Evolutionary conservation across 1,140 invertebrate species (phyloP).

Genomic region (Temnothorax curvispinosus): DNA sequence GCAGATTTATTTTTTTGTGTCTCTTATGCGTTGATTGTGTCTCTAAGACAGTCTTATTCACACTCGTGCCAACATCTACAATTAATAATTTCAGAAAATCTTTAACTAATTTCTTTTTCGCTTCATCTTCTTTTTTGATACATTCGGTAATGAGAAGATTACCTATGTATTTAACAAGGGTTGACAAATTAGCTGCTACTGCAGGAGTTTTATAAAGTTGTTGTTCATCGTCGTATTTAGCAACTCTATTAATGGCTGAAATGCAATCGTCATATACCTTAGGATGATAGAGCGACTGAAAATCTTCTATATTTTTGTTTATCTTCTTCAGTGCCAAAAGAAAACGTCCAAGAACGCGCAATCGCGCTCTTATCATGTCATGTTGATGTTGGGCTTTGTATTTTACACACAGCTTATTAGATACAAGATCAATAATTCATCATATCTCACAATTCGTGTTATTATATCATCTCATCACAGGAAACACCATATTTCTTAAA

Average conservation of each 20-base stretch:
- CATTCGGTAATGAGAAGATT: background rate
- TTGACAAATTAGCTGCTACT: background rate
- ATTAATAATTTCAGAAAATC: background rate
- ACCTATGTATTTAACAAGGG: constrained; percentile 1
- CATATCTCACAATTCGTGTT: constrained; percentile 12
- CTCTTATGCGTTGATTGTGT: background rate
- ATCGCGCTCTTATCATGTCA: background rate
- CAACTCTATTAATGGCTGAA: background rate
- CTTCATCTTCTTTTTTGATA: background rate
- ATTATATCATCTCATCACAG: background rate
- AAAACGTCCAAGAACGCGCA: background rate
- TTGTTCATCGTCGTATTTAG: background rate
- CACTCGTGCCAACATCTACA: background rate
- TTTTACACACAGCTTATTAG: background rate
- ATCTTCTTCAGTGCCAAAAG: background rate
- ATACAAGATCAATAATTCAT: constrained; percentile 6
- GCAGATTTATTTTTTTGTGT: background rate
- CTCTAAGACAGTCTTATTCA: background rate
- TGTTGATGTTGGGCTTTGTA: background rate
- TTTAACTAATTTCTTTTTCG: background rate
- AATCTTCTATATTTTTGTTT: background rate
- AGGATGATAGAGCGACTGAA: background rate
- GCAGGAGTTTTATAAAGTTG: background rate
- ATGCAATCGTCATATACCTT: background rate
- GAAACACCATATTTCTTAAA: background rate